Evolutionary conservation across 1,140 invertebrate species (phyloP).

Genomic region (Ips typographus): DNA sequence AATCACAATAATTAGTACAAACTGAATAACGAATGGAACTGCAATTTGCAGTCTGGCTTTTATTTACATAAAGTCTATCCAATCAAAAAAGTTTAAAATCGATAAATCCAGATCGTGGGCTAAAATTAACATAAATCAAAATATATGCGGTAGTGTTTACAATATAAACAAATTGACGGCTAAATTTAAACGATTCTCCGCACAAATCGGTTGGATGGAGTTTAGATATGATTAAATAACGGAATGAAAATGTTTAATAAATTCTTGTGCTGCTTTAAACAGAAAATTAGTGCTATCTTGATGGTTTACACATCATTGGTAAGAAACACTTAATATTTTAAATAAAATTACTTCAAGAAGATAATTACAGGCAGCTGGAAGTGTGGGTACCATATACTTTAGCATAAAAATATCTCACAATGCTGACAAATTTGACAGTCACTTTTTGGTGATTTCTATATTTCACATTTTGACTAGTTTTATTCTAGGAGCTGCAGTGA

Average conservation of each 20-base stretch:
- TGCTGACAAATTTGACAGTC: neutral
- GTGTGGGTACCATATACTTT: constrained; percentile 18
- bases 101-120: too few species aligned
- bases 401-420: constrained; percentile 7
- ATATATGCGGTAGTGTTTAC: neutral
- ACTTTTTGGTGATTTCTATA: constrained; percentile 17
- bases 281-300: constrained; percentile 12
- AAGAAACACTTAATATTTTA: neutral
- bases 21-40: too few species aligned
- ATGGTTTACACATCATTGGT: constrained; percentile 21
- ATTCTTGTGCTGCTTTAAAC: constrained; percentile 21
- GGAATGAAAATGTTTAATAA: constrained; percentile 14
- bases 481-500: constrained; percentile 15
- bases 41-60: too few species aligned
- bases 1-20: too few species aligned
- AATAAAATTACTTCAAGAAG: too few species aligned
- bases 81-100: too few species aligned
- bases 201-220: neutral
- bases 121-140: neutral
- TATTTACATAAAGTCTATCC: too few species aligned
- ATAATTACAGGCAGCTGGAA: neutral
- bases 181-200: neutral
- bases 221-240: neutral
- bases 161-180: neutral
- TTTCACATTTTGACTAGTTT: constrained; percentile 20